Evolutionary conservation across 2,888 invertebrate genomes (phyloP).

Genomic region (Chymomyza fuscimana): DNA sequence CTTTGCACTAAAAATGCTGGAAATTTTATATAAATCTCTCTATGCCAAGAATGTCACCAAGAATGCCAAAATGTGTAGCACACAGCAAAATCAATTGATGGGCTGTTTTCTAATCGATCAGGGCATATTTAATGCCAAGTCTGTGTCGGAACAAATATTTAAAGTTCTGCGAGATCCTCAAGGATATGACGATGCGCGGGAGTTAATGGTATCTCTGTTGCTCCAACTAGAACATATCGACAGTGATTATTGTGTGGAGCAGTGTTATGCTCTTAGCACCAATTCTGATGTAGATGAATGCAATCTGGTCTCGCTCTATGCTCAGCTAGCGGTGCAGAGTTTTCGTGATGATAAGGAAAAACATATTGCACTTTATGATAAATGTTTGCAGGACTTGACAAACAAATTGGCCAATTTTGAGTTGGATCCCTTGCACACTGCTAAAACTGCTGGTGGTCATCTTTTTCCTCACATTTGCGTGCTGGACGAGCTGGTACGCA

Average conservation of each 20-base stretch:
- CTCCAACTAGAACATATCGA: slow-evolving; percentile 80
- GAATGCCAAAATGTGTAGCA: slow-evolving; percentile 76
- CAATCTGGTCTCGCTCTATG: slow-evolving; percentile 64
- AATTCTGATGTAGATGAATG: slow-evolving; percentile 72
- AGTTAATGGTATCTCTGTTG: slow-evolving; percentile 81
- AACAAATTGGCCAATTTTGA: slow-evolving; percentile 58
- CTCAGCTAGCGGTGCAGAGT: slow-evolving; percentile 64
- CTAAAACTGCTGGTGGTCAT: slow-evolving; percentile 81
- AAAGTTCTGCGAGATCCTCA: slow-evolving; percentile 80
- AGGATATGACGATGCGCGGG: slow-evolving; percentile 84
- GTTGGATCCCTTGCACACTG: slow-evolving; percentile 80
- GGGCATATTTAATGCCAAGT: slow-evolving; percentile 79
- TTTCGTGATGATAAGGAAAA: slow-evolving; percentile 60
- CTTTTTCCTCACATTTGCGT: slow-evolving; percentile 79
- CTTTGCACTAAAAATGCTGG: slow-evolving; percentile 83
- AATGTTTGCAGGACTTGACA: slow-evolving; percentile 40
- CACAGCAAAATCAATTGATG: slow-evolving; percentile 76
- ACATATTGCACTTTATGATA: slow-evolving; percentile 67
- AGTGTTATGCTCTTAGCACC: slow-evolving; percentile 51
- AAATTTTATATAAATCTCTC: slow-evolving; percentile 80
- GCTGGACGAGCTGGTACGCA: slow-evolving; percentile 61
- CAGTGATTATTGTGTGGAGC: slow-evolving; percentile 44
- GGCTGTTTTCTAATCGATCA: slow-evolving; percentile 77
- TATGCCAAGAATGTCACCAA: slow-evolving; percentile 72
- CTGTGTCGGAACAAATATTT: slow-evolving; percentile 80